Evolutionary conservation across 2,113 vertebrate genomes (phyloP).

Genomic region (Isurus oxyrinchus): DNA sequence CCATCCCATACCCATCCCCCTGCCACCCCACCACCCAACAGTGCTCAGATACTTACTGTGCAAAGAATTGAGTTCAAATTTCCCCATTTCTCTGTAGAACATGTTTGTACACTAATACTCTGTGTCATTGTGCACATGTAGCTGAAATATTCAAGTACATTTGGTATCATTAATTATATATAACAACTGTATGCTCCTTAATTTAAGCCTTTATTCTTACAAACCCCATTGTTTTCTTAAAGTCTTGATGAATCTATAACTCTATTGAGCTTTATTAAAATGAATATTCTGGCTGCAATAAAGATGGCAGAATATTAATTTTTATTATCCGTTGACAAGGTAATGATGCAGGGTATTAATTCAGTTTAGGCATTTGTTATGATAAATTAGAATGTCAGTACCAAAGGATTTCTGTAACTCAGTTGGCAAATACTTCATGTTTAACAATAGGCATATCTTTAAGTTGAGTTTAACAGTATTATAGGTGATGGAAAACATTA

Average conservation of each 20-base stretch:
- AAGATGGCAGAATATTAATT: constrained; percentile 31
- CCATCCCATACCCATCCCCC: background rate
- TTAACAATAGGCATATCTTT: background rate
- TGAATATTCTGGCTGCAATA: constrained; percentile 5
- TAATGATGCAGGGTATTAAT: background rate
- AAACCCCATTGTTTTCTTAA: background rate
- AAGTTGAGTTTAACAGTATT: constrained; percentile 26
- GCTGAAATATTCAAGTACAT: background rate
- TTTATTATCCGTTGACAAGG: background rate
- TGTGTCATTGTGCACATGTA: background rate
- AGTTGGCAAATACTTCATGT: background rate
- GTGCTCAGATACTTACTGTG: background rate
- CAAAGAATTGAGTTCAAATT: background rate
- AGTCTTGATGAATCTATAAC: background rate
- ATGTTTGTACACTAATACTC: background rate
- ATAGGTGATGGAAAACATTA: constrained; percentile 8
- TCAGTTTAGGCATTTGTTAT: background rate
- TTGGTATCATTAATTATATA: background rate
- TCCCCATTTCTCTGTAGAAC: background rate
- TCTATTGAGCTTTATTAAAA: background rate
- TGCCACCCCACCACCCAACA: background rate
- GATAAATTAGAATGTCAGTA: background rate
- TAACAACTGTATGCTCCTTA: background rate
- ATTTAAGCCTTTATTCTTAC: background rate
- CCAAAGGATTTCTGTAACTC: background rate